Percentiles rank a stretch among this genome's conserved stretches.
Evolutionary conservation across 2,113 vertebrate genomes (phyloP).

Genomic region (Callipepla californica): DNA sequence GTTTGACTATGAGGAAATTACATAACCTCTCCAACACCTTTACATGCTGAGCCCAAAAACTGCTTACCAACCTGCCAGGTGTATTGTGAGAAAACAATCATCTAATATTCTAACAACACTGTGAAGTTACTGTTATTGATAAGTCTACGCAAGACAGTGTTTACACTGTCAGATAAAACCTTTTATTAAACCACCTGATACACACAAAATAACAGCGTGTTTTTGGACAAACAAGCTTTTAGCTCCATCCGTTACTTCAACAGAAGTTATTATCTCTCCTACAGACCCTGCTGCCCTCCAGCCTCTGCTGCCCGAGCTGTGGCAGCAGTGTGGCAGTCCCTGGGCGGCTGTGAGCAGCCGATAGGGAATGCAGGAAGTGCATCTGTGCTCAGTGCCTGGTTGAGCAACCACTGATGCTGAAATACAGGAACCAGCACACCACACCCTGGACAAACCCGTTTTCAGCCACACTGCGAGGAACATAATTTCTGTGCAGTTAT

Average conservation of each 20-base stretch:
- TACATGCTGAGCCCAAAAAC: not conserved
- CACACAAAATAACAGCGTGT: not conserved
- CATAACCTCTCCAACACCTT: not conserved
- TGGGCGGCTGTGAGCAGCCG: not conserved
- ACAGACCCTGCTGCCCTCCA: not conserved
- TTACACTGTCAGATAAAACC: not conserved
- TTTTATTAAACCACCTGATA: not conserved
- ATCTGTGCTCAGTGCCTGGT: not conserved
- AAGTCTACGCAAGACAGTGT: not conserved
- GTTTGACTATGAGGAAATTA: not conserved
- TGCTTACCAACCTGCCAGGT: not conserved
- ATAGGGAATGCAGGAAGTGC: not conserved
- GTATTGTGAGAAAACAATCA: not conserved
- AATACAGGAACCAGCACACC: conserved; percentile 3
- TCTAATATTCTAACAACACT: not conserved
- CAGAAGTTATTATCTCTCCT: not conserved
- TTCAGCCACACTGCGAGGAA: not conserved
- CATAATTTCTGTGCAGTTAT: not conserved
- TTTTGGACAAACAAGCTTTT: not conserved
- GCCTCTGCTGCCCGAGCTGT: not conserved
- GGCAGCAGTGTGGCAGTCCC: not conserved
- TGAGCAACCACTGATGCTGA: not conserved
- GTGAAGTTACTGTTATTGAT: not conserved
- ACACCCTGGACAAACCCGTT: not conserved
- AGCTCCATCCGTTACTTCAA: not conserved